Conservation (phyloP, 2,797 vertebrate species). For the Hypotaenidia okinawae region DNA sequence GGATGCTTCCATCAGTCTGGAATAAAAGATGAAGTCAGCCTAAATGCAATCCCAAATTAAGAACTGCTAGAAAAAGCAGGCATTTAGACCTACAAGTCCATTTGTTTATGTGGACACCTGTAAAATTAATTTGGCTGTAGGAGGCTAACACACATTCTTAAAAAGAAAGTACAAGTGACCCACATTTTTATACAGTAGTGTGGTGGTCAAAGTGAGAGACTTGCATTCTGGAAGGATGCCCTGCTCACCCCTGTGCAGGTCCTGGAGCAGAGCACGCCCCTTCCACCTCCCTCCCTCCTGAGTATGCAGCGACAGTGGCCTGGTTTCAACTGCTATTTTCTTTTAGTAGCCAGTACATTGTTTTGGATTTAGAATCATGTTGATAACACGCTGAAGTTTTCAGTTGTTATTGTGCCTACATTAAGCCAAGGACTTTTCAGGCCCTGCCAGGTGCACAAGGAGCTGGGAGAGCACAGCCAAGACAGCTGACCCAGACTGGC, state of each 20-base stretch:
- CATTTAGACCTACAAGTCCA: neutral
- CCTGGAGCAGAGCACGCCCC: neutral
- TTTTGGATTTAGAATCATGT: too few species aligned
- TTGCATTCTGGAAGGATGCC: neutral
- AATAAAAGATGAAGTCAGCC: neutral
- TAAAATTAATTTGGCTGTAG: neutral
- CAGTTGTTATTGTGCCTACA: too few species aligned
- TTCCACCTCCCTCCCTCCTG: neutral
- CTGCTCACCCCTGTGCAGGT: fast-evolving
- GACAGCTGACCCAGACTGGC: too few species aligned
- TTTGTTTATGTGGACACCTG: neutral
- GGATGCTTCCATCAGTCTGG: neutral
- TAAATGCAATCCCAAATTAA: neutral
- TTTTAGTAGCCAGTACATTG: too few species aligned
- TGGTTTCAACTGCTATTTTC: too few species aligned
- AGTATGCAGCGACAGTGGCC: neutral
- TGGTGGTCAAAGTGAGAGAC: neutral
- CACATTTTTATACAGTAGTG: neutral
- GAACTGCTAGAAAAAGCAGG: neutral
- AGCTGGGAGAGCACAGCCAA: too few species aligned
- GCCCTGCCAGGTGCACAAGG: too few species aligned
- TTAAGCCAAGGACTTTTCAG: too few species aligned
- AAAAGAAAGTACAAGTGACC: neutral
- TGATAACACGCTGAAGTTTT: too few species aligned
- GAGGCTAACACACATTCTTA: neutral